These are phyloP conservation scores for Porphyrio hochstetteri DNA, from an alignment of 2,113 vertebrate genomes.

Conservation along the genomic window DNA sequence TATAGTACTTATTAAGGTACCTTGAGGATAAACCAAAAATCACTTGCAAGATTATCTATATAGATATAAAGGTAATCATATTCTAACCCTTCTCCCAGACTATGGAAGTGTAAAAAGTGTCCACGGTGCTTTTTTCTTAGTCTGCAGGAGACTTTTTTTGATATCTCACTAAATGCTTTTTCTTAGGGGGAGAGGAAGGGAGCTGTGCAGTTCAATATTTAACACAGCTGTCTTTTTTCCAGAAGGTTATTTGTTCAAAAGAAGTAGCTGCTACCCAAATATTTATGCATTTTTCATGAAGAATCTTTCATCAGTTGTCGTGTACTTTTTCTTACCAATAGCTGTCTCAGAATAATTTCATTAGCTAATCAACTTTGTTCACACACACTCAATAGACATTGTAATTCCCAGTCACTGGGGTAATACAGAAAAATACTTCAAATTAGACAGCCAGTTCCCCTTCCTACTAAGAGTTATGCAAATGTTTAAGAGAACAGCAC, in stretches of 20 bases:
- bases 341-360: neutral
- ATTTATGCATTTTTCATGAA: neutral
- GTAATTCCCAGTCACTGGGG: neutral
- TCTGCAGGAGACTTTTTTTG: neutral
- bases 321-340: neutral
- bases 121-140: neutral
- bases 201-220: neutral
- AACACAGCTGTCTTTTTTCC: neutral
- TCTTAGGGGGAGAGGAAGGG: neutral
- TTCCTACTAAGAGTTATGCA: neutral
- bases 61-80: neutral
- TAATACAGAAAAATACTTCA: neutral
- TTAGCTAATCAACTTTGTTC: neutral
- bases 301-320: accelerated
- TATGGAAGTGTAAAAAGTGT: neutral
- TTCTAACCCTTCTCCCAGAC: neutral
- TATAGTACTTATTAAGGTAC: neutral
- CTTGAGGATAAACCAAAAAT: neutral
- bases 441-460: neutral
- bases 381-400: neutral
- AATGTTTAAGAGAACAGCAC: neutral
- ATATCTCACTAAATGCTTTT: neutral
- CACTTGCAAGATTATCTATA: neutral
- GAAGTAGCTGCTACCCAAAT: neutral
- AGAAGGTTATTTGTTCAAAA: neutral